Percentiles rank a stretch among this genome's conserved stretches.
These are phyloP conservation scores for Bradynema listronoti DNA, from an alignment of 1,140 invertebrate genomes.

Conservation along the genomic window DNA sequence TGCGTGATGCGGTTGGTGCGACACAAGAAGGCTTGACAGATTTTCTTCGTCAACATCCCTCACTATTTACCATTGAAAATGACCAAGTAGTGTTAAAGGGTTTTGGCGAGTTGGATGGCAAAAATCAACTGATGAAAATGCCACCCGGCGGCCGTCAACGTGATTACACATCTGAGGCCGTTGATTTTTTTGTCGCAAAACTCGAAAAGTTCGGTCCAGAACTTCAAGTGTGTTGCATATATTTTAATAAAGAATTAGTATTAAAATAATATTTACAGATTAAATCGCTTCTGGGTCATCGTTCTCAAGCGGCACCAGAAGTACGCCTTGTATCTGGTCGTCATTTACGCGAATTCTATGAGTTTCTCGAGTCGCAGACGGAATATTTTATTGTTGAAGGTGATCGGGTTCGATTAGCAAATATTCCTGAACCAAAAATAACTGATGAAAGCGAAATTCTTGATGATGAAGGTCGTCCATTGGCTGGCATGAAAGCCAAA, in stretches of 20 bases:
- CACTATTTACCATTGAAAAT: slow-evolving; percentile 75
- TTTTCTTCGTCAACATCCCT: slow-evolving; percentile 76
- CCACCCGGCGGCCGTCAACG: slow-evolving; percentile 59
- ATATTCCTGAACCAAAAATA: slow-evolving; percentile 62
- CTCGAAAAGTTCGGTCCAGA: slow-evolving; percentile 76
- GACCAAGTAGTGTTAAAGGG: slow-evolving; percentile 82
- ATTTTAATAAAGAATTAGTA: neutral
- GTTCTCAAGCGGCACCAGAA: slow-evolving; percentile 85
- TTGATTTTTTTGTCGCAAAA: slow-evolving; percentile 86
- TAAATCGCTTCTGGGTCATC: slow-evolving; percentile 80
- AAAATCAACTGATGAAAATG: slow-evolving; percentile 58
- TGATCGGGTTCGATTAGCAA: slow-evolving; percentile 69
- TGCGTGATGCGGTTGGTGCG: slow-evolving; percentile 57
- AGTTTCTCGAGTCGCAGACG: slow-evolving; percentile 76
- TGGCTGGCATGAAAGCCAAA: slow-evolving; percentile 55
- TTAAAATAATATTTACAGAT: slow-evolving; percentile 63
- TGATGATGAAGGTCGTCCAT: slow-evolving; percentile 56
- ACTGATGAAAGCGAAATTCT: slow-evolving; percentile 45
- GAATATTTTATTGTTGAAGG: slow-evolving; percentile 79
- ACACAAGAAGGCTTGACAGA: slow-evolving; percentile 68
- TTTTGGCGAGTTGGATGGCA: slow-evolving; percentile 60
- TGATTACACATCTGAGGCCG: slow-evolving; percentile 67
- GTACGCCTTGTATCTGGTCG: slow-evolving; percentile 86
- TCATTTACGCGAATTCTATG: slow-evolving; percentile 84
- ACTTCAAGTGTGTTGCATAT: slow-evolving; percentile 65